Conservation (phyloP, 2,888 invertebrate species). For the Julus scanicus region DNA sequence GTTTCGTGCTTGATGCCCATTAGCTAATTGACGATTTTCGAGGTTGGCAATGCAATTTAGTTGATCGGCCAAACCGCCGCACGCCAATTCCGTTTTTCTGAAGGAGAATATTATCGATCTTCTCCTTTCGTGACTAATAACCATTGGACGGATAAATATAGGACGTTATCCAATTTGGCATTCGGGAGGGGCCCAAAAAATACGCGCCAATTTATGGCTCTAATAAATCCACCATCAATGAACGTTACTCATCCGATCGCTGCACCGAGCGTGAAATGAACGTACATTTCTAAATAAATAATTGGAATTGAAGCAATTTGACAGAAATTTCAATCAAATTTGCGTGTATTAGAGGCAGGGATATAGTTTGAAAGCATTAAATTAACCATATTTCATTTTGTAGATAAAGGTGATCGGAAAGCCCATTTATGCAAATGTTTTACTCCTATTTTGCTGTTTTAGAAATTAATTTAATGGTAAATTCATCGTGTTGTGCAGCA, state of each 20-base stretch:
- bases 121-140: not conserved
- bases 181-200: not conserved
- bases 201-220: not conserved
- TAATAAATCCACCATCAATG: not conserved
- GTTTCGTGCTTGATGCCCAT: not conserved
- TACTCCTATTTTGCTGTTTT: too few species aligned
- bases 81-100: constrained; percentile 24
- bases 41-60: not conserved
- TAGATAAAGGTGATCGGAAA: too few species aligned
- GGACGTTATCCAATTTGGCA: constrained; percentile 36
- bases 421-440: too few species aligned
- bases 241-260: not conserved
- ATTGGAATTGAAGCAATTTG: too few species aligned
- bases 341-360: not conserved
- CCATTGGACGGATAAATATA: constrained; percentile 40
- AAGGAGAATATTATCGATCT: not conserved
- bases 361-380: too few species aligned
- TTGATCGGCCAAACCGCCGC: not conserved
- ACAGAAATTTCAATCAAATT: not conserved
- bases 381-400: too few species aligned
- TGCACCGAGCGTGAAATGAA: not conserved
- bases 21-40: not conserved
- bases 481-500: too few species aligned
- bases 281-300: not conserved
- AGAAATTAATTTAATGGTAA: too few species aligned